Percentiles rank a stretch among this genome's conserved stretches.
Evolutionary conservation across 2,113 vertebrate genomes (phyloP).

Genomic region (Cottus gobio): DNA sequence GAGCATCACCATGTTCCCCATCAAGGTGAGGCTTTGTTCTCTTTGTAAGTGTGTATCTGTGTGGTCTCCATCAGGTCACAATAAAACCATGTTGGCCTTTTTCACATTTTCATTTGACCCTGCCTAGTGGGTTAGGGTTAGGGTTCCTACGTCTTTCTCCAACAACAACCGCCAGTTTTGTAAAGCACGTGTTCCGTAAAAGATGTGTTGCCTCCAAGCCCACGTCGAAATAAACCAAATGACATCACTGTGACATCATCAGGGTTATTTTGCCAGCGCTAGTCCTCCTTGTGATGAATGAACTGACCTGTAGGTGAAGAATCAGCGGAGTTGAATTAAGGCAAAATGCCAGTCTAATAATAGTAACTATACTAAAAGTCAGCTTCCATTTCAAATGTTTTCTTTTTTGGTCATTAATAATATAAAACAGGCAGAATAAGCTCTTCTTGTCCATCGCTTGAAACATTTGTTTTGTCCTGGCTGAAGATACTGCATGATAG

Average conservation of each 20-base stretch:
- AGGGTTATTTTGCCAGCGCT: not conserved
- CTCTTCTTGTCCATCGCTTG: not conserved
- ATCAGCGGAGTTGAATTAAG: not conserved
- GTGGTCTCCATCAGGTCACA: not conserved
- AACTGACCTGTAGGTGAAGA: not conserved
- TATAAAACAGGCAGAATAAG: not conserved
- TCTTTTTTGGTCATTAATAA: not conserved
- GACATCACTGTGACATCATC: not conserved
- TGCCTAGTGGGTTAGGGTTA: no score
- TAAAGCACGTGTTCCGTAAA: not conserved
- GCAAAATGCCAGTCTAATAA: not conserved
- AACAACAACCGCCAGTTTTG: not conserved
- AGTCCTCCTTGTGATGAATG: not conserved
- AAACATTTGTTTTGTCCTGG: not conserved
- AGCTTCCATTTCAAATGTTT: not conserved
- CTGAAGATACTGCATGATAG: not conserved
- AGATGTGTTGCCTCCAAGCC: not conserved
- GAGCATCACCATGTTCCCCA: conserved; percentile 91
- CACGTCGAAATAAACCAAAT: not conserved
- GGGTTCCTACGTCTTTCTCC: no score
- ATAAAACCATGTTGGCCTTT: not conserved
- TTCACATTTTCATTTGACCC: not conserved
- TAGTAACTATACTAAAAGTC: not conserved
- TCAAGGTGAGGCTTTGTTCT: conserved; percentile 85
- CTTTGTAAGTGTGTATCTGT: not conserved